Conservation (phyloP, 2,888 invertebrate species). For the Halocaridina rubra region DNA sequence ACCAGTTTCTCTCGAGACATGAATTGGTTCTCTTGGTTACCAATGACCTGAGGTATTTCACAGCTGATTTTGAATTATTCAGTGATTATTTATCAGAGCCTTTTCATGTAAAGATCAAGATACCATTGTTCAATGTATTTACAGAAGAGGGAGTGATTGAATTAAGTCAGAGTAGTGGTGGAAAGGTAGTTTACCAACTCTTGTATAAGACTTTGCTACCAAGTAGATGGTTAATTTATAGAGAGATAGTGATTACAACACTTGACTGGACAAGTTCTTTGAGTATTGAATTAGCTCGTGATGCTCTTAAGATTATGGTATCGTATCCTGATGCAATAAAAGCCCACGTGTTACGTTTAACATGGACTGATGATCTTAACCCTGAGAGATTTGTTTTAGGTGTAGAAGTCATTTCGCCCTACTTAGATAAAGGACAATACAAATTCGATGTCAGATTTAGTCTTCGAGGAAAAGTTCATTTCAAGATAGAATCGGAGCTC, state of each 20-base stretch:
- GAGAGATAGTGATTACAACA: not conserved
- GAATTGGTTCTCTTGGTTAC: not conserved
- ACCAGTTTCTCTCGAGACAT: not conserved
- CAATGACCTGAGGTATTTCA: not conserved
- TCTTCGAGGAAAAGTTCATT: not conserved
- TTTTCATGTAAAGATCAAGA: not conserved
- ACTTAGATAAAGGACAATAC: not conserved
- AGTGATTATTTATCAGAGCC: not conserved
- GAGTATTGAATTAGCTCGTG: not conserved
- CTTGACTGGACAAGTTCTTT: not conserved
- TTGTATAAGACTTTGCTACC: not conserved
- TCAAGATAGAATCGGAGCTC: not conserved
- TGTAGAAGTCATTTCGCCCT: not conserved
- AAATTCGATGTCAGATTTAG: not conserved
- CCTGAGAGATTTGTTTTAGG: not conserved
- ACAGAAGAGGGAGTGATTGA: not conserved
- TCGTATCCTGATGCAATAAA: not conserved
- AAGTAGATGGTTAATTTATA: not conserved
- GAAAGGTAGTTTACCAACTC: not conserved
- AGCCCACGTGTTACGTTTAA: slow-evolving; percentile 2
- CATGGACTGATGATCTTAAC: not conserved
- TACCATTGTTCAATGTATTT: not conserved
- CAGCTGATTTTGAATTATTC: not conserved
- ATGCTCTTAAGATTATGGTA: not conserved
- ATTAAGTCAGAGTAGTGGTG: not conserved